Base-by-base conservation (phyloP, 2,888 invertebrate genomes). In the Germaria angustata region DNA sequence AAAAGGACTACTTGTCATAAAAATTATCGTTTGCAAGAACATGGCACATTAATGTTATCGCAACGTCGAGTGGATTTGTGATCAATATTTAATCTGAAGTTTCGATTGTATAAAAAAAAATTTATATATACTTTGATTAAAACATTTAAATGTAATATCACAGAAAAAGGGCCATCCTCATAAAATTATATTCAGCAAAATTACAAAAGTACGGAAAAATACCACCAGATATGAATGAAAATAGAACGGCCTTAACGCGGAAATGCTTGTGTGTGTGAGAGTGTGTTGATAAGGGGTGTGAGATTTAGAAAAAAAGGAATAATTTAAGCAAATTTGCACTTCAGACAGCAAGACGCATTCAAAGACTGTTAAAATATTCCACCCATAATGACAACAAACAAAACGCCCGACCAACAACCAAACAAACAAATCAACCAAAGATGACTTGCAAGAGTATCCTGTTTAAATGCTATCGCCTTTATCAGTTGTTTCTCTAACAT, bases 321-420 rank as follows among this genome's bases (percentile, higher is more conserved):
- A 89, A 89, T 89, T 89, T 87, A 88, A 87, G 87, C 88, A 89
- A 89, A 90, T 90, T 90, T 90, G 86, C 89, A 88, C 90, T 89
- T 90, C 88, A 89, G 88, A 87, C 90, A 87, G 71, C 53, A 51
- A 82, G 81, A 65, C 78, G 78, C 78, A 78, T 73, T 73, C 68
- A 85, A 73, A 81, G 63, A 69, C 51, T 55, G 5, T 44, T 7
- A 55, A 44, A 24, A 15, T 73, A 65, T 69, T 59, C 53, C 63
- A 39, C 8, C 57, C 66, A 69, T 36, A 55, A 71, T 17, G 44
- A 32, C 63, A 44, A 61, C 20, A 49, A 57, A 28, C 4, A 9
- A 71, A 76, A 72, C 32, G 9, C 44, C 39, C 15, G 9, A 28
- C 24, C 36, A 71, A 11, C 32, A 3, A 39, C 11, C 36, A 69